Conservation (phyloP, 2,113 vertebrate genomes). For the Peromyscus californicus region DNA sequence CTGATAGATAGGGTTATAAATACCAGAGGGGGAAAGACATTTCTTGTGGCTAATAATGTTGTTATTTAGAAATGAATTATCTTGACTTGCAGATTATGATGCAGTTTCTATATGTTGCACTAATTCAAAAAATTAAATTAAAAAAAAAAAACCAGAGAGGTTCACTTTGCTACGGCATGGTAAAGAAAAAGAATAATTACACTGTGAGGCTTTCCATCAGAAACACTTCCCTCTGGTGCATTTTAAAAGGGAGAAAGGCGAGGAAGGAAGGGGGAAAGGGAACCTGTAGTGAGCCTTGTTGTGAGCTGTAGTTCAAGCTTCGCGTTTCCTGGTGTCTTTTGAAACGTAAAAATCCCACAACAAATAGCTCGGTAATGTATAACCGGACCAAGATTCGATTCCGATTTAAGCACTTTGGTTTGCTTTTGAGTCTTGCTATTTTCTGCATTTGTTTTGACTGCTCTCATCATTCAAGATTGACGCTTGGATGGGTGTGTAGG, state of each 20-base stretch:
- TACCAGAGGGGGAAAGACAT: conserved; percentile 75
- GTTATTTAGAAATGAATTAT: conserved; percentile 84
- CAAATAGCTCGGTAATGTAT: conserved; percentile 86
- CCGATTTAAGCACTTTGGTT: conserved; percentile 87
- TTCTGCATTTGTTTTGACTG: conserved; percentile 92
- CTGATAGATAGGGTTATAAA: conserved; percentile 83
- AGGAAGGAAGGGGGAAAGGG: conserved; percentile 47
- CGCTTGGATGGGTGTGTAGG: conserved; percentile 92
- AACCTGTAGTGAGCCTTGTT: conserved; percentile 75
- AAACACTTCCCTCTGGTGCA: conserved; percentile 57
- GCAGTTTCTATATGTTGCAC: conserved; percentile 83
- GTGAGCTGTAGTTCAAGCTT: conserved; percentile 81
- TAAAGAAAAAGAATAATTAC: conserved; percentile 72
- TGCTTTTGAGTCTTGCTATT: conserved; percentile 90
- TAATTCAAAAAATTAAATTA: conserved; percentile 70
- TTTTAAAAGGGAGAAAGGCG: conserved; percentile 53
- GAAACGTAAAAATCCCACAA: conserved; percentile 87
- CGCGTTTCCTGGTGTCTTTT: conserved; percentile 83
- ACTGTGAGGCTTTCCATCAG: conserved; percentile 75
- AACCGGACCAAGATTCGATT: conserved; percentile 87
- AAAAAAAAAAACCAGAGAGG: conserved; percentile 39
- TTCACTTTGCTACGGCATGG: conserved; percentile 72
- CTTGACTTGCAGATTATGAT: conserved; percentile 80
- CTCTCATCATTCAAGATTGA: conserved; percentile 92
- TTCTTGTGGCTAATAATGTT: conserved; percentile 79